Evolutionary conservation across 1,140 invertebrate species (phyloP).

Genomic region (Drosophila teissieri): DNA sequence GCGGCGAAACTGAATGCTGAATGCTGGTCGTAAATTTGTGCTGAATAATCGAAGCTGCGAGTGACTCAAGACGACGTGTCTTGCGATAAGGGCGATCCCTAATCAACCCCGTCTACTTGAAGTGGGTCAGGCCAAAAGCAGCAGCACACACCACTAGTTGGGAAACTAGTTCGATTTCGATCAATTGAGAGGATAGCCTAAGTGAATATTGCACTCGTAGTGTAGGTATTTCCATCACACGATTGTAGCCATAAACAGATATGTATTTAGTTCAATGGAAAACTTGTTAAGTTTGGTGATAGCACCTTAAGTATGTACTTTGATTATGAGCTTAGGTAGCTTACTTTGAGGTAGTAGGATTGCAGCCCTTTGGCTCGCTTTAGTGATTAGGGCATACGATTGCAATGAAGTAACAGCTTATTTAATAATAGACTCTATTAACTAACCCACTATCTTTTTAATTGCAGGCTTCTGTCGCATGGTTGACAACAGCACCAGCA

Average conservation of each 20-base stretch:
- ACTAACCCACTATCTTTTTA: background rate
- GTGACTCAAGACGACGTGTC: slow-evolving; percentile 40
- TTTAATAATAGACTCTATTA: background rate
- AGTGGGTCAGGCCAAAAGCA: slow-evolving; percentile 10
- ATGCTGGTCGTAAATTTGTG: slow-evolving; percentile 29
- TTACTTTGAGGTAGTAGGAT: background rate
- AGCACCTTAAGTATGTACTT: background rate
- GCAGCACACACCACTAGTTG: no score
- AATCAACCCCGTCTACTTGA: slow-evolving; percentile 25
- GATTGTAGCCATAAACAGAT: background rate
- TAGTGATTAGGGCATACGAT: background rate
- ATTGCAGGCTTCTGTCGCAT: slow-evolving; percentile 92
- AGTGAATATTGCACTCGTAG: background rate
- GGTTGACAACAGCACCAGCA: slow-evolving; percentile 88
- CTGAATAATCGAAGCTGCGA: slow-evolving; percentile 48
- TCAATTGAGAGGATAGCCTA: background rate
- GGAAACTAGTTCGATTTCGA: background rate
- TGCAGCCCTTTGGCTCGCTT: no score
- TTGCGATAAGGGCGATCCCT: slow-evolving; percentile 26
- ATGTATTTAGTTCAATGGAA: background rate
- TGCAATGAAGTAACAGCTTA: background rate
- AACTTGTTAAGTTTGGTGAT: background rate
- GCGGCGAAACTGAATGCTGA: background rate
- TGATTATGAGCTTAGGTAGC: background rate
- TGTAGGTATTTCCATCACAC: background rate